A percentile compares a stretch with the other conserved stretches of the same genome.
Conservation (phyloP, 2,797 vertebrate species). For the Fratercula arctica region DNA sequence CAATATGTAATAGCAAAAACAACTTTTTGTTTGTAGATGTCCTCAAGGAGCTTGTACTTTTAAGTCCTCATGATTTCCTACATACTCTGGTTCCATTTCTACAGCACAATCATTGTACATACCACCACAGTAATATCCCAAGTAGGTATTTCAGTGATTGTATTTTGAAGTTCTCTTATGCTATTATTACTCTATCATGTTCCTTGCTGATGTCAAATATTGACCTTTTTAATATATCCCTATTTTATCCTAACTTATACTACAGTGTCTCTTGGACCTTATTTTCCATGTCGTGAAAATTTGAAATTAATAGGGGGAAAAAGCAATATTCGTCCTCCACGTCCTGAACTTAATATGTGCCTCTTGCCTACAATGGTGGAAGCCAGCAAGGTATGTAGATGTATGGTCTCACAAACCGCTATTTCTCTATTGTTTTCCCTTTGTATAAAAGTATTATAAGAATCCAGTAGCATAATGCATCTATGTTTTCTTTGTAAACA, state of each 20-base stretch:
- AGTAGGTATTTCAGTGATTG: slow-evolving; percentile 83
- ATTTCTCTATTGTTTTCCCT: neutral
- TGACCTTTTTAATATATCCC: slow-evolving; percentile 53
- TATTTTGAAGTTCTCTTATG: slow-evolving; percentile 59
- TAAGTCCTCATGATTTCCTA: slow-evolving; percentile 98
- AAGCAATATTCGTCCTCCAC: slow-evolving; percentile 96
- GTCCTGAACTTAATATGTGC: slow-evolving; percentile 99
- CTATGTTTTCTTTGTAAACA: slow-evolving; percentile 16
- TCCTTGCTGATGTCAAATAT: slow-evolving; percentile 42
- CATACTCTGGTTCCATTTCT: slow-evolving; percentile 98
- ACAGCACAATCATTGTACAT: slow-evolving; percentile 99
- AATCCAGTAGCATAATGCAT: slow-evolving; percentile 10
- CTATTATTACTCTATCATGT: slow-evolving; percentile 58
- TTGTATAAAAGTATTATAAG: neutral
- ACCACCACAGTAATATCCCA: slow-evolving; percentile 99
- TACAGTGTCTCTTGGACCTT: slow-evolving; percentile 97
- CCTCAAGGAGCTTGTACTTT: slow-evolving; percentile 95
- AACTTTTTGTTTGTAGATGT: slow-evolving; percentile 86
- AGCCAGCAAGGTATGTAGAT: slow-evolving; percentile 90
- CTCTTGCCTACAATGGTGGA: slow-evolving; percentile 99
- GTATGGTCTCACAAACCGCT: neutral
- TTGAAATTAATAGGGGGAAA: slow-evolving; percentile 98
- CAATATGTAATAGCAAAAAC: slow-evolving; percentile 64
- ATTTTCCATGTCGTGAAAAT: slow-evolving; percentile 98
- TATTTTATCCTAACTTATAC: slow-evolving; percentile 64